These are phyloP conservation scores for Lycia hirtaria DNA, from an alignment of 2,888 invertebrate genomes.

Conservation along the genomic window DNA sequence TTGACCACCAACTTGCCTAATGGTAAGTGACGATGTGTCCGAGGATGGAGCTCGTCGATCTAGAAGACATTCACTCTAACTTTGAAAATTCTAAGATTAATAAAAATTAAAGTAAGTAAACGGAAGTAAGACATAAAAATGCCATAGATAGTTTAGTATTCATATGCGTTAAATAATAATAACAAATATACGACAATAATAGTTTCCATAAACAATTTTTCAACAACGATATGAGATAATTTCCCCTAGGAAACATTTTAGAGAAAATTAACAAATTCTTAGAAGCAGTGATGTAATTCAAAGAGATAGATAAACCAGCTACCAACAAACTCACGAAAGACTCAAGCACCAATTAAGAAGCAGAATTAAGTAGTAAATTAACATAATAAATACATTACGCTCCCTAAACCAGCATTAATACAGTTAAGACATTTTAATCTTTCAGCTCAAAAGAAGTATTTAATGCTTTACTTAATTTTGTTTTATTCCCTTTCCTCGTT, in stretches of 20 bases:
- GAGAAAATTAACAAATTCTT: not conserved
- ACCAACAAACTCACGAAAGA: slow-evolving; percentile 12
- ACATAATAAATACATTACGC: slow-evolving; percentile 28
- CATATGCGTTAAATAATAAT: too few species aligned
- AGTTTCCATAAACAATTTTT: too few species aligned
- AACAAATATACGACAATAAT: too few species aligned
- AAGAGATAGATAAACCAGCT: not conserved
- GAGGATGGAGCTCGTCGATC: too few species aligned
- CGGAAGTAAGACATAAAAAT: too few species aligned
- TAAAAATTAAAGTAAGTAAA: too few species aligned
- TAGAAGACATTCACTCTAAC: too few species aligned
- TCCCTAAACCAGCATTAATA: slow-evolving; percentile 25
- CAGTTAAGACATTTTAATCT: slow-evolving; percentile 25
- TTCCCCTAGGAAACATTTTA: not conserved
- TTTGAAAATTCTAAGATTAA: too few species aligned
- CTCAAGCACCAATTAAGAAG: slow-evolving; percentile 24
- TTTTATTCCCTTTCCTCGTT: slow-evolving; percentile 10
- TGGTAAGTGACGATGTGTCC: too few species aligned
- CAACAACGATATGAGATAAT: too few species aligned
- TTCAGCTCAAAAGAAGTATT: slow-evolving; percentile 21
- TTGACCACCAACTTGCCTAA: too few species aligned
- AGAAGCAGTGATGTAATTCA: not conserved
- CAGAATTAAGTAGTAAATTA: slow-evolving; percentile 26
- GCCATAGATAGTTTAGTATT: too few species aligned
- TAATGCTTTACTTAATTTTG: slow-evolving; percentile 21